Evolutionary conservation across 1,140 invertebrate species (phyloP).

Genomic region (Campoletis sonorensis): DNA sequence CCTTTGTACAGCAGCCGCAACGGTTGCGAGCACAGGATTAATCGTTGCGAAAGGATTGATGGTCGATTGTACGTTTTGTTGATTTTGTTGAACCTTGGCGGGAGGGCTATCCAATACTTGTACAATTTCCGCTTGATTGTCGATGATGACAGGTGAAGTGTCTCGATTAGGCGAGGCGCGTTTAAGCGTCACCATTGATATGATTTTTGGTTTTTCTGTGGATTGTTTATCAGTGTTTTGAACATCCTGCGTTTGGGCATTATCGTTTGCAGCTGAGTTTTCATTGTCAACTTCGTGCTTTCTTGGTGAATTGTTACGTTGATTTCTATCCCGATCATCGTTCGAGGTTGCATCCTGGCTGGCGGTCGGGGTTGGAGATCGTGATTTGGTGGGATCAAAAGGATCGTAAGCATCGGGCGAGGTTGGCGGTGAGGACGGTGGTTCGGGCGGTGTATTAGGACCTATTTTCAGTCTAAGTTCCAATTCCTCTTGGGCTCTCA

Average conservation of each 20-base stretch:
- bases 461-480: conserved; percentile 76
- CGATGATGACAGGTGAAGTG: conserved; percentile 54
- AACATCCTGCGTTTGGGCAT: conserved; percentile 55
- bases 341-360: conserved; percentile 71
- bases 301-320: conserved; percentile 64
- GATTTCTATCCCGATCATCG: conserved; percentile 60
- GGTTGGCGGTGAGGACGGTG: conserved; percentile 79
- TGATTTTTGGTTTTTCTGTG: conserved; percentile 72
- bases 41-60: conserved; percentile 67
- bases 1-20: conserved; percentile 73
- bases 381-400: conserved; percentile 90
- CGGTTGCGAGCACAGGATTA: conserved; percentile 74
- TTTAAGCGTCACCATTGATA: conserved; percentile 74
- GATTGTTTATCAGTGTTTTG: conserved; percentile 56
- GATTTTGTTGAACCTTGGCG: conserved; percentile 61
- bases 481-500: conserved; percentile 74
- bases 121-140: conserved; percentile 59
- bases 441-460: conserved; percentile 82
- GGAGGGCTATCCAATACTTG: conserved; percentile 59
- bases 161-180: conserved; percentile 67
- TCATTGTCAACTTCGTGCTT: conserved; percentile 57
- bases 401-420: conserved; percentile 90
- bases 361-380: conserved; percentile 79
- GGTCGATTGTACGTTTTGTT: conserved; percentile 58
- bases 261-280: conserved; percentile 59